Evolutionary conservation across 2,797 vertebrate species (phyloP), one percentile per base, ranked within the genome.

Genomic region (Poecilia gillii): DNA sequence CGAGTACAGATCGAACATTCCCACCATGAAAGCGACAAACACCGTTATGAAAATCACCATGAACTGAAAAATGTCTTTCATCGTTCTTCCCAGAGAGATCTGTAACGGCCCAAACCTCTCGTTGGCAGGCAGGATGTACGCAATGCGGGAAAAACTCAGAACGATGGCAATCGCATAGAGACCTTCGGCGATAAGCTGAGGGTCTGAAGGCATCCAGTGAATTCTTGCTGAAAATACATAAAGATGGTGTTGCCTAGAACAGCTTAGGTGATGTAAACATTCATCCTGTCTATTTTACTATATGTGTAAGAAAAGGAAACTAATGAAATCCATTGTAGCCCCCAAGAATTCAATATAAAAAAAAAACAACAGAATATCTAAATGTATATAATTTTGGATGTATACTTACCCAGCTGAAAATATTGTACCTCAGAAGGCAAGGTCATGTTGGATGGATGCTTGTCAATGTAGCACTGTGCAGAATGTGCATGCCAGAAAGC

Each of bases 1-100:
- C 0, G 98, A 99, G 88, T 99, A 99, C 79, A 99, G 97, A 82
- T 97, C 99, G 93, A 99, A 99, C 98, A 99, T 99, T 81, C 98
- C 98, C 77, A 99, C 97, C 98, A 99, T 99, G 93, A 99, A 99
- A 85, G 98, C 98, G 93, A 99, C 97, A 86, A 99, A 99, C 71
- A 99, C 98, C 88, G 98, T 99, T 79, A 98, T 98, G 88, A 99
- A 99, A 91, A 99, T 97, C 88, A 99, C 98, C 98, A 99, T 97
- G 89, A 99, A 99, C 89, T 99, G 99, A 92, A 99, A 99, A 89
- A 99, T 99, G 87, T 99, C 98, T 93, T 99, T 99, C 6, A 99
- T 96, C 0, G 98, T 99, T 84, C 98, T 95, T 77, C 98, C 98
- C 72, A 99, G 95, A 0, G 98, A 99, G 93, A 99, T 99, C 94